Evolutionary conservation across 64 coral and sea anemone genomes (phyloP).

Genomic region (Porites lutea): DNA sequence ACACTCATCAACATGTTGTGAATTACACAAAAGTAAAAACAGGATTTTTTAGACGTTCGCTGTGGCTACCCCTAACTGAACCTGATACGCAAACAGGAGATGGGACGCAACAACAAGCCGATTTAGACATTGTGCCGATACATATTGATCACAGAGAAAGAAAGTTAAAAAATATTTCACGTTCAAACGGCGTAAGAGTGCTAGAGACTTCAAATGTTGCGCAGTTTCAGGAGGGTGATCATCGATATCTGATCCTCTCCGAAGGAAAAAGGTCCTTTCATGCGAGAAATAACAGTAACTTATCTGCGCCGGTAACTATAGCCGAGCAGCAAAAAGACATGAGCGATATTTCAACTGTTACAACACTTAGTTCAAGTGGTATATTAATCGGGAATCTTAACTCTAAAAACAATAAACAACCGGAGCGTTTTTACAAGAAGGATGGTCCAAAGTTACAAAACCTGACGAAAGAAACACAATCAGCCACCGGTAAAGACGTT

Average conservation of each 20-base stretch:
- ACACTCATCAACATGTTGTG: constrained; percentile 57
- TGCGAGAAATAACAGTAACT: neutral
- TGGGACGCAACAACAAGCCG: constrained; percentile 1
- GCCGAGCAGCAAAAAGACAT: neutral
- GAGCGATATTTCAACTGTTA: neutral
- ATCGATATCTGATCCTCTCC: neutral
- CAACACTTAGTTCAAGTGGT: neutral
- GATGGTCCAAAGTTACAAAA: neutral
- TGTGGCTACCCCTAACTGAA: neutral
- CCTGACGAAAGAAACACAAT: neutral
- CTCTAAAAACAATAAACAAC: constrained; percentile 2
- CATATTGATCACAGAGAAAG: neutral
- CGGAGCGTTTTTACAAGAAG: neutral
- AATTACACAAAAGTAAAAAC: constrained; percentile 99
- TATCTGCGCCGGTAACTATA: neutral
- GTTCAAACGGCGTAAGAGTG: neutral
- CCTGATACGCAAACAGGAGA: neutral
- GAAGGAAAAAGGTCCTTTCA: neutral
- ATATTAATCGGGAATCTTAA: neutral
- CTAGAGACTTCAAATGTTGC: neutral
- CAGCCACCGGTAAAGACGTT: neutral
- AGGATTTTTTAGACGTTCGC: constrained; percentile 90
- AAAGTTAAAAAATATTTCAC: neutral
- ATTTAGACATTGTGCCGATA: constrained; percentile 53
- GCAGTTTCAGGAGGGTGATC: neutral